Evolutionary conservation across 2,113 vertebrate species (phyloP), one percentile per base, ranked within the genome.

Genomic region (Chascanopsetta lugubris): DNA sequence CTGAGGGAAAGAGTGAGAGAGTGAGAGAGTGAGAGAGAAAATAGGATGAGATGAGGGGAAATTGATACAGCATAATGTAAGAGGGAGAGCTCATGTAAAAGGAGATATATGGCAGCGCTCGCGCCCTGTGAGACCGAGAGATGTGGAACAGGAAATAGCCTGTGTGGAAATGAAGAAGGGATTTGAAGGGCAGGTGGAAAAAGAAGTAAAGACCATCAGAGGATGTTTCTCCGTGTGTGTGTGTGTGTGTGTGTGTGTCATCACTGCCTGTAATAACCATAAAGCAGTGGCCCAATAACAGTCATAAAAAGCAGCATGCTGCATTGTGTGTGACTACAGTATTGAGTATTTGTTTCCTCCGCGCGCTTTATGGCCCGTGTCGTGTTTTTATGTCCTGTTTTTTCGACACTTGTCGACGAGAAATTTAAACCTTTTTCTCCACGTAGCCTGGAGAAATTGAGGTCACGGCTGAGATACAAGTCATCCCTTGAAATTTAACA

Each of bases 61-160:
- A 85, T 72, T 77, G 78, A 87, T 86, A 80, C 53, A 61, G 71
- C 32, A 72, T 82, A 75, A 88, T 87, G 79, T 76, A 76, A 67
- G 34, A 62, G 47, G 48, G 46, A 76, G 56, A 68, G 67, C 84
- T 80, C 32, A 67, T 87, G 72, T 69, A 73, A 79, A 36, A 84
- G 69, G 43, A 77, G 69, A 78, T 59, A 77, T 72, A 72, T 63
- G 18, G 67, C 57, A 61, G 56, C 26, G 26, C 8, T n/a, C n/a
- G 50, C 24, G 49, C 30, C 30, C 42, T 3, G 42, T 22, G 70
- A 58, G 72, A 56, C 51, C 12, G 46, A 61, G 66, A 68, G 47
- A 43, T 1, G 1, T 40, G 32, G 26, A 48, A 25, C 17, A 21
- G 17, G 49, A 30, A 38, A 21, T 25, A 17, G 67, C 69, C 61